These are phyloP conservation scores for Distichodus sexfasciatus DNA, from an alignment of 2,797 vertebrate species.

Conservation along the genomic window DNA sequence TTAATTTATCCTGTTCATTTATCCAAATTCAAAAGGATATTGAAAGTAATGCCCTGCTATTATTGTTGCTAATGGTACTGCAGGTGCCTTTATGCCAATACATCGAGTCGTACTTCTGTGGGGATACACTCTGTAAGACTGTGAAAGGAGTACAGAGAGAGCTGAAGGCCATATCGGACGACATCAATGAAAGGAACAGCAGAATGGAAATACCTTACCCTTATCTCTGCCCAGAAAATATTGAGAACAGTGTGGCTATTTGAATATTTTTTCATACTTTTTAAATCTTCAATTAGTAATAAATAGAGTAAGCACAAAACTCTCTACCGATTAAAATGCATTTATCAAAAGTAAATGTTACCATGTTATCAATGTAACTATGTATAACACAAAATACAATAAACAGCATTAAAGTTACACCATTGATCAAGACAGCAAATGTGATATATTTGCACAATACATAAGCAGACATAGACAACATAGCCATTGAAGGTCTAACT, in stretches of 20 bases:
- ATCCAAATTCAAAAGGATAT: not conserved
- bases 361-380: too few species aligned
- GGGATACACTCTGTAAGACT: constrained; percentile 59
- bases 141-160: constrained; percentile 67
- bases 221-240: constrained; percentile 67
- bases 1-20: not conserved
- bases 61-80: constrained; percentile 1
- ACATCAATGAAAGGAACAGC: constrained; percentile 71
- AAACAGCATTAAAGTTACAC: too few species aligned
- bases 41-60: not conserved
- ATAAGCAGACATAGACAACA: too few species aligned
- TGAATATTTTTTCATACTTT: constrained; percentile 48
- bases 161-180: constrained; percentile 65
- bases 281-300: too few species aligned
- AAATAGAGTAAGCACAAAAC: too few species aligned
- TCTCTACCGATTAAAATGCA: too few species aligned
- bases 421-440: too few species aligned
- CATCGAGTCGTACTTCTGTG: constrained; percentile 71
- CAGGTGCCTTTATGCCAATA: constrained; percentile 78
- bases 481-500: too few species aligned
- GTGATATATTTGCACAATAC: too few species aligned
- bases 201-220: constrained; percentile 67
- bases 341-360: too few species aligned
- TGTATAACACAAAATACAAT: too few species aligned
- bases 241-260: constrained; percentile 80